Base-by-base conservation (phyloP, 1,140 invertebrate species). In the Ips typographus region DNA sequence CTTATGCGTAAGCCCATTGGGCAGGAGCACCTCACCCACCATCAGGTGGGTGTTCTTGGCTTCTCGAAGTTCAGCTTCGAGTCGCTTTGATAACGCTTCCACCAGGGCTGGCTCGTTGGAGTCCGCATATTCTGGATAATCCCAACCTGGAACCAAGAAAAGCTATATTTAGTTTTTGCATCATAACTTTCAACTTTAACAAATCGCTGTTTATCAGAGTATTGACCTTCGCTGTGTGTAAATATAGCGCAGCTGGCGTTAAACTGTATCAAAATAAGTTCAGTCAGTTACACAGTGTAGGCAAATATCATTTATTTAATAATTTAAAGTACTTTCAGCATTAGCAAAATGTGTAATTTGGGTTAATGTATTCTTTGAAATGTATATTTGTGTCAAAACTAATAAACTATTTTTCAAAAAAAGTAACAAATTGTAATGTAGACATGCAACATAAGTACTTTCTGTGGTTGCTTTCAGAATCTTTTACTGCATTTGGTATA, bases 21-120 rank as follows among this genome's bases (percentile, higher is more conserved):
- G 93, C 71, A 94, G 82, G 52, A 94, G 83, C 7, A 94, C 91
- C 80, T 94, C 91, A 4, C 90, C 91, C 4, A 71, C 62, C 62
- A 87, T 86, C 69, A 93, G 82, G 76, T 91, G 89, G 70, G 87
- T 88, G 71, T 87, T 86, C 77, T 94, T 93, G 1, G 91, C 92
- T 49, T 88, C 88, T 56, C 90, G 80, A 56, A 94, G 81, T 76
- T 91, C 89, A 51, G 87, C 83, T 81, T 93, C 91, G 55, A 94
- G 82, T 62, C 88, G 82, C 72, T 88, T 85, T 39, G 90, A 87
- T 72, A 93, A 79, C 5, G 87, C 85, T 71, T 79, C 79, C 61
- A 84, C 76, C 3, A 82, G 78, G 49, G 78, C 72, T 57, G 77
- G 60, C 44, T 76, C 76, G 55, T 72, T 70, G 37, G 71, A 71